phyloP scores from a whole-genome alignment of 2,113 vertebrate species.

The Aphyosemion australe region DNA sequence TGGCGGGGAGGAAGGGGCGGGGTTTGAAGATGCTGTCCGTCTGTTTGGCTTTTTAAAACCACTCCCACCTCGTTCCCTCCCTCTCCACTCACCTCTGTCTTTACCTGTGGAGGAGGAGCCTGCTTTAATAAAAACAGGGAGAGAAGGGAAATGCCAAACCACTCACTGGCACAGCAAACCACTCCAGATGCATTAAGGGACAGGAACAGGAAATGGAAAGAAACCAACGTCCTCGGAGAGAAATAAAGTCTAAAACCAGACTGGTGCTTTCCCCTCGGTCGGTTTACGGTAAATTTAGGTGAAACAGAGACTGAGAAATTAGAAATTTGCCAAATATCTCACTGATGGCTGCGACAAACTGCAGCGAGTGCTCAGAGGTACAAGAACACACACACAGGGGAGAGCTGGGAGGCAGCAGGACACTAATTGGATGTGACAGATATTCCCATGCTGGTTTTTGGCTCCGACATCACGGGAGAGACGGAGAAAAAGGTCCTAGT shows the following conservation, averaged over 20 bases:
- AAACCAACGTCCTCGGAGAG: no score
- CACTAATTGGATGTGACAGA: conserved; percentile 50
- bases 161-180: conserved; percentile 46
- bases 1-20: conserved; percentile 32
- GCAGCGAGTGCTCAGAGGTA: conserved; percentile 31
- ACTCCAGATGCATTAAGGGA: conserved; percentile 21
- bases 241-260: no score
- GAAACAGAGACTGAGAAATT: neutral
- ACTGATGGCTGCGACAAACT: no score
- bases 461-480: conserved; percentile 55
- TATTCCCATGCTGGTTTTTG: conserved; percentile 43
- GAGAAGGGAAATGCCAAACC: neutral
- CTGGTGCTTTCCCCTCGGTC: neutral
- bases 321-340: conserved; percentile 4
- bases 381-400: neutral
- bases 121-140: conserved; percentile 11
- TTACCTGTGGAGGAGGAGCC: conserved; percentile 68
- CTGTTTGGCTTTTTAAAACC: conserved; percentile 59
- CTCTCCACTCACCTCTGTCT: no score
- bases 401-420: conserved; percentile 19
- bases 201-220: no score
- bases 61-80: no score
- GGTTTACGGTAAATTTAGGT: conserved; percentile 1
- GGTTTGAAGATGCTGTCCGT: conserved; percentile 53
- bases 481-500: neutral